Evolutionary conservation across 2,888 invertebrate genomes (phyloP).

Genomic region (Trimorus sp.): DNA sequence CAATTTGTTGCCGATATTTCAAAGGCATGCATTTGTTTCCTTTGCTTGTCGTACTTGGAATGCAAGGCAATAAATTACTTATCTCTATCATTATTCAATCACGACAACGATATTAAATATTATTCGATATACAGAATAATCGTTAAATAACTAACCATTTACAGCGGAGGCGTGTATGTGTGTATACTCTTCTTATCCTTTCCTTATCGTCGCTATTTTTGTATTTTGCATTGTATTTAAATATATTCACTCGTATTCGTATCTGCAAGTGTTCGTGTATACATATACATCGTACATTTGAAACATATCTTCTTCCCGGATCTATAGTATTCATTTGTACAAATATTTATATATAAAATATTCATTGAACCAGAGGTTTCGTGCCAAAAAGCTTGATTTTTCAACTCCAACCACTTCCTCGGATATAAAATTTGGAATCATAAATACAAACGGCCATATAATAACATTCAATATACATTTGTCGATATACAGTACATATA

Average conservation of each 20-base stretch:
- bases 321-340: constrained; percentile 76
- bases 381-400: constrained; percentile 66
- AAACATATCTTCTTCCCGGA: constrained; percentile 66
- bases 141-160: constrained; percentile 79
- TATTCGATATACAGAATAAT: constrained; percentile 73
- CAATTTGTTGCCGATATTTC: constrained; percentile 24
- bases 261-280: constrained; percentile 61
- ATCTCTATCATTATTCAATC: constrained; percentile 75
- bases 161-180: constrained; percentile 73
- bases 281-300: constrained; percentile 67
- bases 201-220: constrained; percentile 27
- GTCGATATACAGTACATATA: neutral
- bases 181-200: constrained; percentile 43
- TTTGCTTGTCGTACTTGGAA: constrained; percentile 73
- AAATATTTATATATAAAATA: constrained; percentile 82
- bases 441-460: constrained; percentile 5
- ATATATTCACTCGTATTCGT: constrained; percentile 74
- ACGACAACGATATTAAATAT: constrained; percentile 75
- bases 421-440: constrained; percentile 33
- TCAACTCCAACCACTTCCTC: neutral
- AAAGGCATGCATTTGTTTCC: constrained; percentile 40
- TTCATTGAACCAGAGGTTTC: constrained; percentile 73
- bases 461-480: constrained; percentile 27
- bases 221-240: constrained; percentile 66
- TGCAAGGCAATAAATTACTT: constrained; percentile 81